A percentile compares a stretch with the other conserved stretches of the same genome.
phyloP scores from a whole-genome alignment of 2,888 invertebrate species.

The Acanthosepion esculentum region DNA sequence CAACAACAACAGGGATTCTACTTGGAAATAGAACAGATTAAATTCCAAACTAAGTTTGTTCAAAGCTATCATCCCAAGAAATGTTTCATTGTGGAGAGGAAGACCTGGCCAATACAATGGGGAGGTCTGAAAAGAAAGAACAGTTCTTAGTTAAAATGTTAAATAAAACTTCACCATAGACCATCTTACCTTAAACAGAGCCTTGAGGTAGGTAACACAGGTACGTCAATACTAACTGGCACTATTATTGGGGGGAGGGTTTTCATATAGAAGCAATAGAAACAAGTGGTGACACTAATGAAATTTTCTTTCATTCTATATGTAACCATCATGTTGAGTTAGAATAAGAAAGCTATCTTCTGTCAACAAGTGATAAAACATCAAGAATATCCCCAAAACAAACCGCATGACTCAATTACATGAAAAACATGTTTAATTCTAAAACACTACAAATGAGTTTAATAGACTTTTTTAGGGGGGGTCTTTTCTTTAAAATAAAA shows the following conservation, averaged over 20 bases:
- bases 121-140: slow-evolving; percentile 33
- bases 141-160: slow-evolving; percentile 5
- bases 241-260: not conserved
- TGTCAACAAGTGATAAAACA: not conserved
- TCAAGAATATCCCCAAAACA: not conserved
- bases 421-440: not conserved
- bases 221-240: slow-evolving; percentile 14
- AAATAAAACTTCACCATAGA: slow-evolving; percentile 2
- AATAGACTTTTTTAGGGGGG: not conserved
- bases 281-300: not conserved
- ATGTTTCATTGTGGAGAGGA: not conserved
- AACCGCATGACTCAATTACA: not conserved
- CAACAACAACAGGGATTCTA: not conserved
- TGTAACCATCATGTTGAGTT: not conserved
- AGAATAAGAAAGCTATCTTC: not conserved
- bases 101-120: slow-evolving; percentile 33
- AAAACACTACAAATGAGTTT: not conserved
- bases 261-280: not conserved
- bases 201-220: not conserved
- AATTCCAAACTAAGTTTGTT: slow-evolving; percentile 16
- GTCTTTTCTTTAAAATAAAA: no score
- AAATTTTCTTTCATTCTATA: not conserved
- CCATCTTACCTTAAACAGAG: not conserved
- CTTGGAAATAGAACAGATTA: not conserved
- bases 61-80: not conserved